Evolutionary conservation across 1,140 invertebrate genomes (phyloP).

Genomic region (Bombus picipes): DNA sequence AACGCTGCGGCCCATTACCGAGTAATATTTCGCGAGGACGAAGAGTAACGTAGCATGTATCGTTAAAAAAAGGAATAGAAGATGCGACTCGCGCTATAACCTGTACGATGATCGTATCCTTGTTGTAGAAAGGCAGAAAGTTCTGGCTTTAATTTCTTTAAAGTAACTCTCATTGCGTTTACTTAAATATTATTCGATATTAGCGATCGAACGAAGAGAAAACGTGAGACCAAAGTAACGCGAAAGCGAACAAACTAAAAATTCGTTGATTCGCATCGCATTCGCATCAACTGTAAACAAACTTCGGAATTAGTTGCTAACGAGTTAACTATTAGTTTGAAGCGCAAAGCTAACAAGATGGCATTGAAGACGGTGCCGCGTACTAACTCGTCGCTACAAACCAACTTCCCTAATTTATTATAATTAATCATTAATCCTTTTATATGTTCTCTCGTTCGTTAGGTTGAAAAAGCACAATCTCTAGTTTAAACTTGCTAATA

Average conservation of each 20-base stretch:
- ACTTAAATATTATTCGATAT: not conserved
- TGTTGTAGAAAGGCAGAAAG: too few species aligned
- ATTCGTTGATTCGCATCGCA: conserved; percentile 34
- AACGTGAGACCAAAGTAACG: not conserved
- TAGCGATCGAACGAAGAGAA: not conserved
- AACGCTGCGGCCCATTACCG: conserved; percentile 1
- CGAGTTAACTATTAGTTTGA: conserved; percentile 57
- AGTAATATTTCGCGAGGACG: not conserved
- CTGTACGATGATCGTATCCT: not conserved
- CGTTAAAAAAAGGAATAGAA: not conserved
- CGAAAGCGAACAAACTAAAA: not conserved
- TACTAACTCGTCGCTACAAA: conserved; percentile 22
- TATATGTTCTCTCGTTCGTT: not conserved
- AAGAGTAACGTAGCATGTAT: not conserved
- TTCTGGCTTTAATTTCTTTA: too few species aligned
- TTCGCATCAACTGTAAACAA: not conserved
- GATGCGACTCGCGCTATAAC: not conserved
- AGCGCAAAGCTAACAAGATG: conserved; percentile 39
- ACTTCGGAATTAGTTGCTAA: conserved; percentile 52
- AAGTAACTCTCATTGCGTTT: not conserved
- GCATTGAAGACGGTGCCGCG: conserved; percentile 19
- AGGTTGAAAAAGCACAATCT: not conserved
- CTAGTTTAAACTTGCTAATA: not conserved
- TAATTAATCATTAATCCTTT: conserved; percentile 29
- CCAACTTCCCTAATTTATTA: conserved; percentile 26